Evolutionary conservation across 2,888 invertebrate genomes (phyloP).

Genomic region (Eupithecia insigniata): DNA sequence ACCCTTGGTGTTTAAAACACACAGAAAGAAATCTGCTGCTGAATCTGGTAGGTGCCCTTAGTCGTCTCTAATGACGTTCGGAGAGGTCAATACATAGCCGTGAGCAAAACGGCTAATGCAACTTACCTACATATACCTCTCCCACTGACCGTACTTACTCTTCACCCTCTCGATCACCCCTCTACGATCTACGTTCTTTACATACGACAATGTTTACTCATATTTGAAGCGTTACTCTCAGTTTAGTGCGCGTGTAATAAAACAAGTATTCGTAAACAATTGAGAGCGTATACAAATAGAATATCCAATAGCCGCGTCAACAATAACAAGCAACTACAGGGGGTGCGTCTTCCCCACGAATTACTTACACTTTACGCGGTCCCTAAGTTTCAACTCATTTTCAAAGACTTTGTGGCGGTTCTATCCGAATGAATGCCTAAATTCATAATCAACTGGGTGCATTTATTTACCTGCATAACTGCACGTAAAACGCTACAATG

Average conservation of each 20-base stretch:
- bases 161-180: neutral
- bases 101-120: neutral
- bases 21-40: too few species aligned
- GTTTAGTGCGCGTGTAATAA: neutral
- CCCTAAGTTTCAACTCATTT: neutral
- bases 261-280: constrained; percentile 4
- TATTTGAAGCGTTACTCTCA: neutral
- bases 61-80: neutral
- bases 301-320: neutral
- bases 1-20: neutral
- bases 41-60: neutral
- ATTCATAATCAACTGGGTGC: neutral
- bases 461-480: neutral
- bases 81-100: neutral
- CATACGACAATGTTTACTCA: neutral
- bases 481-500: neutral
- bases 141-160: neutral
- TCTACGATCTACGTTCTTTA: neutral
- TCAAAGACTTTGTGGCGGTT: neutral
- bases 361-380: neutral
- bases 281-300: neutral
- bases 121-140: neutral
- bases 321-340: constrained; percentile 6
- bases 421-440: neutral
- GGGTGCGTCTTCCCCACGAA: neutral